These are phyloP conservation scores for Acridotheres tristis DNA, from an alignment of 2,797 vertebrate species.

Conservation along the genomic window DNA sequence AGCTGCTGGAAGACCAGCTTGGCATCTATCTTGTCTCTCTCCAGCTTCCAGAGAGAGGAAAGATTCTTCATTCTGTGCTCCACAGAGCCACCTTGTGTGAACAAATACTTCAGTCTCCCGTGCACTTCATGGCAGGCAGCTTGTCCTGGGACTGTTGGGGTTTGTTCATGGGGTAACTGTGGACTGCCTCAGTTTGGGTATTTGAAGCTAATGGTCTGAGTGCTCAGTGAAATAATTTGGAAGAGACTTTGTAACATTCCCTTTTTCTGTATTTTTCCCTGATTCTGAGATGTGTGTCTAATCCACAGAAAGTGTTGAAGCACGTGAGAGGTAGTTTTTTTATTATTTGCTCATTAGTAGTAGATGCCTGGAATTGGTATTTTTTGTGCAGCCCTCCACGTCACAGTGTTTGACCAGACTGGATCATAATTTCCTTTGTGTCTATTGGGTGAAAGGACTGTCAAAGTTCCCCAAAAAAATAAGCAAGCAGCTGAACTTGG, in stretches of 20 bases:
- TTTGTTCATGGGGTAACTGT: background rate
- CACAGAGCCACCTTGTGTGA: background rate
- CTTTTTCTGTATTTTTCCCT: background rate
- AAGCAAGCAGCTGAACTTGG: background rate
- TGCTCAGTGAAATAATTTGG: background rate
- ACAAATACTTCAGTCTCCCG: fast-evolving
- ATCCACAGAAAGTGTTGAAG: background rate
- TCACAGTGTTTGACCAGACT: background rate
- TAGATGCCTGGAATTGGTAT: background rate
- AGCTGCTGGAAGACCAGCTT: background rate
- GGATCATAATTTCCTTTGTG: background rate
- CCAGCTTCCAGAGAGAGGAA: background rate
- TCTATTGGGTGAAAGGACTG: background rate
- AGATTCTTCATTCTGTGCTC: background rate
- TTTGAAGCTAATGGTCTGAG: background rate
- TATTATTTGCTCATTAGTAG: background rate
- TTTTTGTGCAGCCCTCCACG: background rate
- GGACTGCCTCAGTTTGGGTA: background rate
- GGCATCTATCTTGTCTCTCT: background rate
- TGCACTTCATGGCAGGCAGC: background rate
- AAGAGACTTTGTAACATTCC: background rate
- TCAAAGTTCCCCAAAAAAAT: background rate
- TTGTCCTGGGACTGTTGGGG: background rate
- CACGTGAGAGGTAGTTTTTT: background rate
- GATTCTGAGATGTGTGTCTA: background rate